phyloP scores from a whole-genome alignment of 2,888 invertebrate genomes.

The Megastigmus dorsalis region DNA sequence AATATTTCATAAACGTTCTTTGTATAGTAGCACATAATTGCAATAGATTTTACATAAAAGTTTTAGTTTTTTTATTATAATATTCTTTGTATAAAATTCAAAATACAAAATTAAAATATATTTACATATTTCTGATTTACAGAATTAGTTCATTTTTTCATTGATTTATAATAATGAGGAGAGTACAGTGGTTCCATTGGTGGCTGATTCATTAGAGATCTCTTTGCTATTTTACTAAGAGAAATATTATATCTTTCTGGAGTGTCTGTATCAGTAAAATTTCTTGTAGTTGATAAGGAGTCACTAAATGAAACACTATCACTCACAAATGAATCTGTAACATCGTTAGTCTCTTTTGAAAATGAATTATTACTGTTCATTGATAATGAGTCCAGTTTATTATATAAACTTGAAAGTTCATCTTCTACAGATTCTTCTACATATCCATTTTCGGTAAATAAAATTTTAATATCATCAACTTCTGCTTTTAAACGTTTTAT shows the following conservation, averaged over 20 bases:
- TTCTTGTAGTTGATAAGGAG: background rate
- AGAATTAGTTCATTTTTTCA: constrained; percentile 24
- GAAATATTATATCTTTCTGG: constrained; percentile 1
- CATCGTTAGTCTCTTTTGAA: background rate
- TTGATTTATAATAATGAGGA: constrained; percentile 46
- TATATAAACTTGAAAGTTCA: constrained; percentile 30
- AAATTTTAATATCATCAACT: constrained; percentile 47
- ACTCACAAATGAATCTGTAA: background rate
- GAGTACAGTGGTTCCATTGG: constrained; percentile 47
- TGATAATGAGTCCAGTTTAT: constrained; percentile 25
- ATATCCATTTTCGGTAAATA: constrained; percentile 52
- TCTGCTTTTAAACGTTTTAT: constrained; percentile 40
- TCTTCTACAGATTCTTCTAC: constrained; percentile 30
- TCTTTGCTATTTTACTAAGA: background rate
- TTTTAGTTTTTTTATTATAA: too few species aligned
- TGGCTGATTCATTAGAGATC: constrained; percentile 5
- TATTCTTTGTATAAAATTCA: too few species aligned
- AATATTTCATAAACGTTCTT: too few species aligned
- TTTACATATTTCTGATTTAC: background rate
- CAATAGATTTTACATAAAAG: too few species aligned
- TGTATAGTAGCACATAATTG: too few species aligned
- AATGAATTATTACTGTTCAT: constrained; percentile 6
- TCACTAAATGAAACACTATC: constrained; percentile 15
- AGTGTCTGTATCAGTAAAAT: background rate
- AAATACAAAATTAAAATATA: background rate